Percentiles rank a stretch among this genome's conserved stretches.
These are phyloP conservation scores for Drosophila ironensis DNA, from an alignment of 1,140 invertebrate genomes.

Conservation along the genomic window DNA sequence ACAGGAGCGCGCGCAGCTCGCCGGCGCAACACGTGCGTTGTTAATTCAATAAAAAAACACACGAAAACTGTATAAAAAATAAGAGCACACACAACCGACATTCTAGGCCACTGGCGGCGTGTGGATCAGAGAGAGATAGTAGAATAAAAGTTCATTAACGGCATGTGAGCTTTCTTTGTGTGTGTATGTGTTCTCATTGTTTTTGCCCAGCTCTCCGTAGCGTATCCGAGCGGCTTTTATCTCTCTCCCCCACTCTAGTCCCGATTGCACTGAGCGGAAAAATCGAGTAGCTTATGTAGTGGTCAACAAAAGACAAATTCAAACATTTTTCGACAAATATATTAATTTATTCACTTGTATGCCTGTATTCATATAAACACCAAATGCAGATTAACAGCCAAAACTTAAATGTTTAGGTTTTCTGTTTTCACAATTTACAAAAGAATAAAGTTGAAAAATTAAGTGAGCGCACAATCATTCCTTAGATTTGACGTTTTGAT, in stretches of 20 bases:
- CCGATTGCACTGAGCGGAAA: not conserved
- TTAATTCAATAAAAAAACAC: conserved; percentile 61
- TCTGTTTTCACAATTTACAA: too few species aligned
- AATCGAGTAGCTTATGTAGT: not conserved
- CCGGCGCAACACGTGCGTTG: conserved; percentile 68
- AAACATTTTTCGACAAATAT: too few species aligned
- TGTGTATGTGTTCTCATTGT: conserved; percentile 34
- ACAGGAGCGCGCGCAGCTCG: conserved; percentile 39
- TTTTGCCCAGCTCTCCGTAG: conserved; percentile 23
- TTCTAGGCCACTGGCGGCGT: conserved; percentile 10
- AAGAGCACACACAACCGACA: conserved; percentile 22
- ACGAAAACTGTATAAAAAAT: conserved; percentile 5
- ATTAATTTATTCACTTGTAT: too few species aligned
- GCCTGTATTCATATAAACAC: too few species aligned
- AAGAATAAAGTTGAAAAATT: too few species aligned
- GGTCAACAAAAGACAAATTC: too few species aligned
- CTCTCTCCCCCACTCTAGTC: not conserved
- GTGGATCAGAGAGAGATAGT: conserved; percentile 9
- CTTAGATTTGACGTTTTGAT: too few species aligned
- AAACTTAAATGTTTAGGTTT: too few species aligned
- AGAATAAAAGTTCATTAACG: conserved; percentile 72
- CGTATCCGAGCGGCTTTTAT: conserved; percentile 18
- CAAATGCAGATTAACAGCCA: too few species aligned
- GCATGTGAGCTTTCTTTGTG: conserved; percentile 46
- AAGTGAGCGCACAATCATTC: too few species aligned